These are phyloP conservation scores for Lerista edwardsae DNA, from an alignment of 2,797 vertebrate species.

Conservation along the genomic window DNA sequence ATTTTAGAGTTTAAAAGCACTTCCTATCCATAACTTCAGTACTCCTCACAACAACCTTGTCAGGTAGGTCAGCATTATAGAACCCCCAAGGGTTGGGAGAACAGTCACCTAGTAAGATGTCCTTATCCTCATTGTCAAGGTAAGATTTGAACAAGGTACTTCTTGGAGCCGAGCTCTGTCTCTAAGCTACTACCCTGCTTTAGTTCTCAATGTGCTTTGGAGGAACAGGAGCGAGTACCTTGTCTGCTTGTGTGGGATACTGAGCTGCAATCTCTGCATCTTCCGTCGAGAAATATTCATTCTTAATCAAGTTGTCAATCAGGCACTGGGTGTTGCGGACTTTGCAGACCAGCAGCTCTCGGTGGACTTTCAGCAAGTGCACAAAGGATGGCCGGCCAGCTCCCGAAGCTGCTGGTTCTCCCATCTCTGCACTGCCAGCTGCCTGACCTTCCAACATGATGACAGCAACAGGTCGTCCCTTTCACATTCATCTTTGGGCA, in stretches of 20 bases:
- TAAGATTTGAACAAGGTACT: too few relatives aligned
- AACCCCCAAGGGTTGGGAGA: too few relatives aligned
- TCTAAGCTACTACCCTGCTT: too few relatives aligned
- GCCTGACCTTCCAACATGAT: constrained; percentile 68
- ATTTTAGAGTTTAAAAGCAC: too few relatives aligned
- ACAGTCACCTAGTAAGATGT: too few relatives aligned
- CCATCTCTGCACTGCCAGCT: constrained; percentile 41
- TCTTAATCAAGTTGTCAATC: constrained; percentile 86
- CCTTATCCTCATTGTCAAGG: too few relatives aligned
- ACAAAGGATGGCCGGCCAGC: constrained; percentile 50
- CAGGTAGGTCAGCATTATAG: too few relatives aligned
- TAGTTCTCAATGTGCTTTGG: not conserved
- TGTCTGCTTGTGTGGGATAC: constrained; percentile 84
- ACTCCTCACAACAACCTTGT: too few relatives aligned
- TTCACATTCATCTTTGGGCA: constrained; percentile 64
- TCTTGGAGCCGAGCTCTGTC: too few relatives aligned
- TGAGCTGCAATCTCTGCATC: constrained; percentile 88
- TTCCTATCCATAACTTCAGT: too few relatives aligned
- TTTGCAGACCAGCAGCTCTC: constrained; percentile 85
- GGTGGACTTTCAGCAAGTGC: constrained; percentile 78
- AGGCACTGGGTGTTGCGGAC: constrained; percentile 88
- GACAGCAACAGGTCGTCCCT: constrained; percentile 24
- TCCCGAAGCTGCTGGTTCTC: not conserved
- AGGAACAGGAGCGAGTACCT: constrained; percentile 75
- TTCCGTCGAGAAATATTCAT: constrained; percentile 87